phyloP scores from a whole-genome alignment of 2,888 invertebrate species.

The Thelaira solivaga region DNA sequence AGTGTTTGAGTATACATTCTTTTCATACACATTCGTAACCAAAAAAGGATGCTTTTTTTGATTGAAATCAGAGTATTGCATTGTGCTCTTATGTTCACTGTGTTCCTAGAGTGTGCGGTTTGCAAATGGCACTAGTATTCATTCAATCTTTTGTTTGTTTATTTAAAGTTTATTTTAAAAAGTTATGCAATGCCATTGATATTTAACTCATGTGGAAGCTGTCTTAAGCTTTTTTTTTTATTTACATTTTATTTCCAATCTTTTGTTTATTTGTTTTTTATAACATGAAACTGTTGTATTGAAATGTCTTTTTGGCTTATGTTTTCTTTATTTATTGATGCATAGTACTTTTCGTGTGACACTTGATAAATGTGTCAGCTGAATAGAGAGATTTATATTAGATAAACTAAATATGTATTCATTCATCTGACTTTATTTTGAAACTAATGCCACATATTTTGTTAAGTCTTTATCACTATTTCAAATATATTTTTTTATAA shows the following conservation, averaged over 20 bases:
- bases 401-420: background rate
- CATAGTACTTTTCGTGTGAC: slow-evolving; percentile 22
- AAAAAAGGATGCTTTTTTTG: background rate
- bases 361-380: slow-evolving; percentile 12
- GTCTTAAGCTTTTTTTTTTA: background rate
- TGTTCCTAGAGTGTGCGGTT: slow-evolving; percentile 20
- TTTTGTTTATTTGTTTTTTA: background rate
- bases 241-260: background rate
- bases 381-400: slow-evolving; percentile 13
- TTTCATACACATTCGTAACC: background rate
- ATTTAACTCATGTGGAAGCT: slow-evolving; percentile 5
- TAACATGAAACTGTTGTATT: slow-evolving; percentile 16
- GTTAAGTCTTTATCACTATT: background rate
- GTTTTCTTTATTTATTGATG: slow-evolving; percentile 30
- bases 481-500: too few species aligned
- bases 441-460: background rate
- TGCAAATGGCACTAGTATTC: background rate
- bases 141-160: background rate
- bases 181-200: slow-evolving; percentile 4
- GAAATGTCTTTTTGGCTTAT: slow-evolving; percentile 5
- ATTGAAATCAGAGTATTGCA: background rate
- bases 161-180: background rate
- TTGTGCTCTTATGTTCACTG: background rate
- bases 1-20: too few species aligned
- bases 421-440: background rate